Conservation (phyloP, 1,140 invertebrate species). For the Magallana angulata region DNA sequence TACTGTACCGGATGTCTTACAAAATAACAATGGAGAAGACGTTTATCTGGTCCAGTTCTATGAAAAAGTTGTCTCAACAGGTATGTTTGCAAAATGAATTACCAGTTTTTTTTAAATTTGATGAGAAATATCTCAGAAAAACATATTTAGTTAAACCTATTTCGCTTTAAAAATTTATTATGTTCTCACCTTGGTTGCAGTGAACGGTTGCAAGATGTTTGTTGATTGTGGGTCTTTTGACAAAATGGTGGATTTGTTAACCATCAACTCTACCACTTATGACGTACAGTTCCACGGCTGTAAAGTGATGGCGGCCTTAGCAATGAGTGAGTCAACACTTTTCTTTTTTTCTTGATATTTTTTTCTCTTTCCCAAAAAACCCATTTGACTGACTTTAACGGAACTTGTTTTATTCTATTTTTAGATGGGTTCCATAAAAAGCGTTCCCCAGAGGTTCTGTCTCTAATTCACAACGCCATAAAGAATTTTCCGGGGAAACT, state of each 20-base stretch:
- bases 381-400: too few relatives aligned
- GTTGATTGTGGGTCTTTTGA: neutral
- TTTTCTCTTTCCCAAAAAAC: too few relatives aligned
- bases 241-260: constrained; percentile 8
- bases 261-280: neutral
- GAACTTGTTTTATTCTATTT: neutral
- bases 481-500: neutral
- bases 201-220: neutral
- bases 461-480: neutral
- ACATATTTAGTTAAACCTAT: neutral
- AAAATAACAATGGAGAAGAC: neutral
- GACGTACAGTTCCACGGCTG: neutral
- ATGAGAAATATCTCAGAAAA: neutral
- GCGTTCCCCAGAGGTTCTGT: neutral
- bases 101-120: neutral
- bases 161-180: neutral
- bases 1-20: neutral
- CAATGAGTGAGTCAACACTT: neutral
- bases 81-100: neutral
- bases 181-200: neutral
- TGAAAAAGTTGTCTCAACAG: neutral
- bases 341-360: too few relatives aligned
- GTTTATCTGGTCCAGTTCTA: constrained; percentile 5
- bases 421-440: neutral
- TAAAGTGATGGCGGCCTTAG: neutral